These are phyloP conservation scores for Helostoma temminkii DNA, from an alignment of 2,797 vertebrate genomes.

Conservation along the genomic window DNA sequence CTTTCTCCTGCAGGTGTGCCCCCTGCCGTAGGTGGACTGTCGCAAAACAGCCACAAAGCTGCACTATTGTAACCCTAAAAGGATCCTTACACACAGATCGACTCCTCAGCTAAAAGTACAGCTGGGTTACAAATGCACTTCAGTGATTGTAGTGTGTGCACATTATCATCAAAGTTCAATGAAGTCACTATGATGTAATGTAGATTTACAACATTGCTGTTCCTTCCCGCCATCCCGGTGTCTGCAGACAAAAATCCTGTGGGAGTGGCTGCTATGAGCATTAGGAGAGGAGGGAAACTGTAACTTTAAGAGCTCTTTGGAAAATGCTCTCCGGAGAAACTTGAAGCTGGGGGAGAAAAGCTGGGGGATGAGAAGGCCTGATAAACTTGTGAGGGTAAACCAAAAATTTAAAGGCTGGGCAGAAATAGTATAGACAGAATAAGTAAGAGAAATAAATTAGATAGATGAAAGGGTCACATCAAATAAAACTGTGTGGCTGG, in stretches of 20 bases:
- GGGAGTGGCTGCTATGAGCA: constrained; percentile 43
- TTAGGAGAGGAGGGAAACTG: constrained; percentile 13
- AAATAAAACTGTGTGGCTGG: background rate
- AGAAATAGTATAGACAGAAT: background rate
- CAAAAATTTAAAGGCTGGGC: background rate
- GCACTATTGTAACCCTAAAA: too few relatives aligned
- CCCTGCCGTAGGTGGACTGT: too few relatives aligned
- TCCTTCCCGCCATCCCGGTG: background rate
- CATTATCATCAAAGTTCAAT: constrained; percentile 5
- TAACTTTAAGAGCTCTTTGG: constrained; percentile 25
- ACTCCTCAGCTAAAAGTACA: too few relatives aligned
- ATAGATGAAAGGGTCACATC: background rate
- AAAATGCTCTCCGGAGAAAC: constrained; percentile 27
- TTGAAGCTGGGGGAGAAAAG: constrained; percentile 6
- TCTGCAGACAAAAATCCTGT: constrained; percentile 39
- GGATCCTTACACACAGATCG: too few relatives aligned
- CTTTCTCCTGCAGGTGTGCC: too few relatives aligned
- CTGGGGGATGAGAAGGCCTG: constrained; percentile 4
- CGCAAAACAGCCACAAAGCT: too few relatives aligned
- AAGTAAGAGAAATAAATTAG: too few relatives aligned
- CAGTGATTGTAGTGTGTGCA: background rate
- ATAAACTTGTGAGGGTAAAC: constrained; percentile 10
- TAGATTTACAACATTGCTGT: constrained; percentile 14
- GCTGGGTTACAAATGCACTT: background rate
- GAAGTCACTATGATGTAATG: constrained; percentile 36